phyloP scores from a whole-genome alignment of 2,113 vertebrate species.

The Nothocercus nigrocapillus region DNA sequence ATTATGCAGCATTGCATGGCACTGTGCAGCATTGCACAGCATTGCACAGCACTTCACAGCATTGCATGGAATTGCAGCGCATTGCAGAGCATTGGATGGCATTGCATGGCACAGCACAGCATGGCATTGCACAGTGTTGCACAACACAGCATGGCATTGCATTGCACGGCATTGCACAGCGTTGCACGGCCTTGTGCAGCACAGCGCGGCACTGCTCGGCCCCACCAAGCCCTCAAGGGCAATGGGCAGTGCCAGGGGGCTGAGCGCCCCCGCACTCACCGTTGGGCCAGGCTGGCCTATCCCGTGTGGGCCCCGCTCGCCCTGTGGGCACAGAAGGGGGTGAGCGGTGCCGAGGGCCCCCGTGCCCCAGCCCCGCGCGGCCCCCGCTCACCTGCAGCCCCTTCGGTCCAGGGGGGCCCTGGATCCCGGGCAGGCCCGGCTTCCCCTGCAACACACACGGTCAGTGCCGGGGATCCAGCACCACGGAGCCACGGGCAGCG shows the following conservation, averaged over 20 bases:
- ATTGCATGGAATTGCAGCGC: no score
- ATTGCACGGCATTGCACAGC: no score
- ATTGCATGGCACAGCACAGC: no score
- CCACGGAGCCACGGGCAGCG: accelerated
- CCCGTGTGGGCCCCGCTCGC: slow-evolving; percentile 75
- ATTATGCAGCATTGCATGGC: no score
- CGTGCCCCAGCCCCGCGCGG: accelerated
- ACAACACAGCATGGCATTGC: no score
- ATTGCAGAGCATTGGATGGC: no score
- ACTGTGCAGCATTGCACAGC: no score
- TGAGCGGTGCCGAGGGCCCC: background rate
- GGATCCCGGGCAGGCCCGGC: slow-evolving; percentile 86
- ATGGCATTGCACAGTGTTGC: no score
- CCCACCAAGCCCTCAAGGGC: no score
- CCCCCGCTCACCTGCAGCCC: slow-evolving; percentile 84
- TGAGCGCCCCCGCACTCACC: slow-evolving; percentile 54
- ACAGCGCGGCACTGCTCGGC: no score
- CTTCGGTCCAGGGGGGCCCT: slow-evolving; percentile 84
- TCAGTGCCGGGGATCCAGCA: background rate
- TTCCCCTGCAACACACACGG: slow-evolving; percentile 80
- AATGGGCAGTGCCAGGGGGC: background rate
- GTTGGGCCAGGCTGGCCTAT: slow-evolving; percentile 59
- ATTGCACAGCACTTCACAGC: no score
- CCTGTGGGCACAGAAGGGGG: slow-evolving; percentile 51
- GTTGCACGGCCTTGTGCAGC: background rate